A percentile compares a stretch with the other conserved stretches of the same genome.
Conservation (phyloP, 2,113 vertebrate genomes). For the Anarhynchus alexandrinus region DNA sequence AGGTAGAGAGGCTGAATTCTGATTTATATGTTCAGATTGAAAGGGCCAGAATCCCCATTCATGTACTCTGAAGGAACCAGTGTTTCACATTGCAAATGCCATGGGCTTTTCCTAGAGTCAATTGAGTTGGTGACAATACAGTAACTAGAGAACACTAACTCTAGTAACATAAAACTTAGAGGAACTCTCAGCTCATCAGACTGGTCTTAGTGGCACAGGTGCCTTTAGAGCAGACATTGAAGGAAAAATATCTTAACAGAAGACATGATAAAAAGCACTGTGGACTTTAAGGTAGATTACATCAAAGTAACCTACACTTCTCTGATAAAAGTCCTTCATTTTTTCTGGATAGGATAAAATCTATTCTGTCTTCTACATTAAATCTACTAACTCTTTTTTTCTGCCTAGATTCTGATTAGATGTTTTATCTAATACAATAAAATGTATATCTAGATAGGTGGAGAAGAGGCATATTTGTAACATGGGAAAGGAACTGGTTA, state of each 20-base stretch:
- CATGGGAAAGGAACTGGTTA: neutral
- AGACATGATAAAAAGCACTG: neutral
- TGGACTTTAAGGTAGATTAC: neutral
- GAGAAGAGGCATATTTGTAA: neutral
- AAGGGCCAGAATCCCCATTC: neutral
- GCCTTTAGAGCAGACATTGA: neutral
- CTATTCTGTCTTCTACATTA: neutral
- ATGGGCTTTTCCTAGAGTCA: neutral
- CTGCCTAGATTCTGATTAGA: neutral
- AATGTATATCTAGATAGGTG: neutral
- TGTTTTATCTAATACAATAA: neutral
- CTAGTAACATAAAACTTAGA: neutral
- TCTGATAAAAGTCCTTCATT: neutral
- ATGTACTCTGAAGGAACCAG: neutral
- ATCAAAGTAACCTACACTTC: neutral
- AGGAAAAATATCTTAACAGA: neutral
- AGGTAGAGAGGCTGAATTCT: neutral
- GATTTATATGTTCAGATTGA: neutral
- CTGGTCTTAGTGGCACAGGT: accelerated
- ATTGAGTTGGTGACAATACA: neutral
- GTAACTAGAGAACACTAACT: neutral
- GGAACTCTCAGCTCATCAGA: neutral
- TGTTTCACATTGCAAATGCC: neutral
- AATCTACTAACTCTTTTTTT: neutral
- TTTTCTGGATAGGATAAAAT: neutral